Percentiles rank a stretch among this genome's conserved stretches.
These are phyloP conservation scores for Drosophila greeni DNA, from an alignment of 2,888 invertebrate genomes.

Conservation along the genomic window DNA sequence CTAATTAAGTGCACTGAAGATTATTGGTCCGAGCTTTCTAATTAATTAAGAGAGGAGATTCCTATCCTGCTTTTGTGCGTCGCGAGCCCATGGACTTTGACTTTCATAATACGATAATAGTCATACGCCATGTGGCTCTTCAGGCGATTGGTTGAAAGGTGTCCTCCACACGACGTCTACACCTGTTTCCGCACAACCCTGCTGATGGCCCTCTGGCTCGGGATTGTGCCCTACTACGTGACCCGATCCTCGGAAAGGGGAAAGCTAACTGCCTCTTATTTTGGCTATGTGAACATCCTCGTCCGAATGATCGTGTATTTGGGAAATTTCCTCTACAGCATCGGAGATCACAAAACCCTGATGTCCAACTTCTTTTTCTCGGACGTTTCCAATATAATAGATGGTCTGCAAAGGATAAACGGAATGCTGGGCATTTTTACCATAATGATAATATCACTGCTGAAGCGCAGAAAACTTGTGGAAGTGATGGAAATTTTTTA, in stretches of 20 bases:
- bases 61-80: not conserved
- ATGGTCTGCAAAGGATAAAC: slow-evolving; percentile 66
- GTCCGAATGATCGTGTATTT: slow-evolving; percentile 53
- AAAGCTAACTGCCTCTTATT: slow-evolving; percentile 31
- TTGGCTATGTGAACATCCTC: slow-evolving; percentile 55
- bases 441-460: slow-evolving; percentile 51
- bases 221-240: slow-evolving; percentile 66
- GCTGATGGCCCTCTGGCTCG: slow-evolving; percentile 53
- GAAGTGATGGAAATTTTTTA: slow-evolving; percentile 47
- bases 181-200: slow-evolving; percentile 63
- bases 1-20: slow-evolving; percentile 16
- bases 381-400: slow-evolving; percentile 63
- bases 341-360: slow-evolving; percentile 49
- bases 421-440: slow-evolving; percentile 62
- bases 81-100: not conserved
- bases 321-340: slow-evolving; percentile 46
- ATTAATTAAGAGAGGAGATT: slow-evolving; percentile 24
- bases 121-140: slow-evolving; percentile 54
- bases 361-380: slow-evolving; percentile 64
- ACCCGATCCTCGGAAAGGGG: slow-evolving; percentile 13
- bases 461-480: slow-evolving; percentile 43
- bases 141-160: slow-evolving; percentile 40
- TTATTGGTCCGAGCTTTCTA: not conserved
- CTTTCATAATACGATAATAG: not conserved
- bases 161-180: slow-evolving; percentile 66